Conservation (phyloP, 2,888 invertebrate species). For the Leucania comma region DNA sequence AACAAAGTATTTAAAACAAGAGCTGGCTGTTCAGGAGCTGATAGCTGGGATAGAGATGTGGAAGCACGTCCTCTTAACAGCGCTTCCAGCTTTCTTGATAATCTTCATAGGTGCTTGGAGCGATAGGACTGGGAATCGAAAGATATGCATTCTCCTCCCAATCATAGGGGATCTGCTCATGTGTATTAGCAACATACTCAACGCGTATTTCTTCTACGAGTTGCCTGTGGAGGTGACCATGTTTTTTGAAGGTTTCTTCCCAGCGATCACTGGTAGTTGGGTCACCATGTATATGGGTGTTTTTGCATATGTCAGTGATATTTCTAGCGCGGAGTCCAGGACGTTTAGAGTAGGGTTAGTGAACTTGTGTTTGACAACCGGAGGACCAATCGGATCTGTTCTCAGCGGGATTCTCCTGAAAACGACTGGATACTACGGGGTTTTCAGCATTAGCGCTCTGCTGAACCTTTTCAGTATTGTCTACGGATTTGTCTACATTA, state of each 20-base stretch:
- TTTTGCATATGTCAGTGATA: slow-evolving; percentile 91
- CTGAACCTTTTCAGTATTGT: slow-evolving; percentile 83
- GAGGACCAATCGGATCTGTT: slow-evolving; percentile 83
- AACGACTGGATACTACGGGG: slow-evolving; percentile 88
- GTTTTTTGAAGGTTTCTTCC: slow-evolving; percentile 88
- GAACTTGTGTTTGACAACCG: slow-evolving; percentile 84
- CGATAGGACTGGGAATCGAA: slow-evolving; percentile 90
- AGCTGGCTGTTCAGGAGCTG: slow-evolving; percentile 90
- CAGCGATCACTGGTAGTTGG: slow-evolving; percentile 90
- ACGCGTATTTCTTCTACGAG: slow-evolving; percentile 89
- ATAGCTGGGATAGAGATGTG: slow-evolving; percentile 90
- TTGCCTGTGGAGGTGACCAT: slow-evolving; percentile 88
- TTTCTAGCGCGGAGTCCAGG: slow-evolving; percentile 89
- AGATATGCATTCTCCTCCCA: slow-evolving; percentile 90
- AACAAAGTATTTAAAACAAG: slow-evolving; percentile 91
- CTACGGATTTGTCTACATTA: slow-evolving; percentile 84
- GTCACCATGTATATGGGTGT: slow-evolving; percentile 90
- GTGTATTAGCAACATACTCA: slow-evolving; percentile 87
- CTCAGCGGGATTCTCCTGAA: slow-evolving; percentile 84
- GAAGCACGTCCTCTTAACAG: slow-evolving; percentile 89
- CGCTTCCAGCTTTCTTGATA: slow-evolving; percentile 89
- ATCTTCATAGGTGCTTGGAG: slow-evolving; percentile 92
- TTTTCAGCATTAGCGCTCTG: slow-evolving; percentile 83
- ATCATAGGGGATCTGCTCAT: slow-evolving; percentile 89
- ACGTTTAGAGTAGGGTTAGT: slow-evolving; percentile 91